These are phyloP conservation scores for Matsumyia berberina DNA, from an alignment of 2,888 invertebrate species.

Conservation along the genomic window DNA sequence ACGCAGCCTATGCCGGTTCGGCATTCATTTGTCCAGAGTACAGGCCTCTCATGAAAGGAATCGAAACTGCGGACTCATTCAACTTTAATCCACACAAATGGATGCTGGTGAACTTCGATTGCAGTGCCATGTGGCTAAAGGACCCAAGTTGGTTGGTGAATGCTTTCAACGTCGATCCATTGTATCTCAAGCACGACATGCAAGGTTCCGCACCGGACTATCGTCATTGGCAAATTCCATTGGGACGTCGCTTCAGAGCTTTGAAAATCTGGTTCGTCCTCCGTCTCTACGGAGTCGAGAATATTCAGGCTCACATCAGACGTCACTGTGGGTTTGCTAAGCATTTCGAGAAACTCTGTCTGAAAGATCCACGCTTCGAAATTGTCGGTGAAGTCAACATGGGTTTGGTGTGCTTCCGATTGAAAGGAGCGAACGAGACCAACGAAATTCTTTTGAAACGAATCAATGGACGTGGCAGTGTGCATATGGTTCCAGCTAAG, in stretches of 20 bases:
- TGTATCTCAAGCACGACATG: slow-evolving; percentile 97
- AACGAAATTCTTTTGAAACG: slow-evolving; percentile 93
- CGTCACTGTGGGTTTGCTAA: slow-evolving; percentile 94
- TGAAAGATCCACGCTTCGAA: slow-evolving; percentile 93
- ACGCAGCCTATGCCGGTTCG: slow-evolving; percentile 98
- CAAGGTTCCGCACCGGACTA: slow-evolving; percentile 96
- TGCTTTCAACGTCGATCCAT: slow-evolving; percentile 98
- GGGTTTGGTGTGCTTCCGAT: slow-evolving; percentile 97
- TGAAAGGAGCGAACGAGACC: slow-evolving; percentile 93
- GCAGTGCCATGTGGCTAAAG: slow-evolving; percentile 98
- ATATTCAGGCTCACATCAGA: slow-evolving; percentile 93
- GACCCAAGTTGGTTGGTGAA: slow-evolving; percentile 95
- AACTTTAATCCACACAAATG: slow-evolving; percentile 99
- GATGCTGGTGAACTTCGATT: slow-evolving; percentile 99
- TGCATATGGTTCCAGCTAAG: slow-evolving; percentile 96
- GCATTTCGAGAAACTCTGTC: slow-evolving; percentile 92
- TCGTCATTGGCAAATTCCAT: slow-evolving; percentile 98
- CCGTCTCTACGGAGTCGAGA: slow-evolving; percentile 94
- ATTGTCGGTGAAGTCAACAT: slow-evolving; percentile 94
- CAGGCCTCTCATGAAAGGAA: slow-evolving; percentile 93
- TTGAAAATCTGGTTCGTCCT: slow-evolving; percentile 98
- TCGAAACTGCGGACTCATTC: slow-evolving; percentile 96
- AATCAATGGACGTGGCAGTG: slow-evolving; percentile 95
- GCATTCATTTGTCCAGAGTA: slow-evolving; percentile 99
- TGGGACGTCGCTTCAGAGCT: slow-evolving; percentile 96